A percentile compares a stretch with the other conserved stretches of the same genome.
Conservation (phyloP, 2,113 vertebrate species). For the Esox niger region DNA sequence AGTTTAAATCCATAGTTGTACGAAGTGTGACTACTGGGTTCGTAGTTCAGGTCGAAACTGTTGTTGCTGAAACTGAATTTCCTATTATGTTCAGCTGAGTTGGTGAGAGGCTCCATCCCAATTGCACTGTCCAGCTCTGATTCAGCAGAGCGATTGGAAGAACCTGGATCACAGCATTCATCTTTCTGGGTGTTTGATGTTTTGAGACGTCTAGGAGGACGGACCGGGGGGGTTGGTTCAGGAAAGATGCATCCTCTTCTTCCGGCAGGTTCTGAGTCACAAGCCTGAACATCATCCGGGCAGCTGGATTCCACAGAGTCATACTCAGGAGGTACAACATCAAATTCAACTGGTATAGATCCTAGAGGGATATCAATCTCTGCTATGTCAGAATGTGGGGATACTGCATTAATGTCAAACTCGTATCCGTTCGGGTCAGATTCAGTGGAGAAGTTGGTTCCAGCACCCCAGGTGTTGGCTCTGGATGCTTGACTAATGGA, state of each 20-base stretch:
- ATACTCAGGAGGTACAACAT: not conserved
- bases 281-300: not conserved
- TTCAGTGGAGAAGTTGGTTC: conserved; percentile 60
- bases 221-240: conserved; percentile 16
- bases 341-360: conserved; percentile 6
- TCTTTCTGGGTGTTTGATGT: not conserved
- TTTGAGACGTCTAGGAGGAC: too few species aligned
- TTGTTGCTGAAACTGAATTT: conserved; percentile 18
- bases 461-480: conserved; percentile 38
- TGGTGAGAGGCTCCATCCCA: conserved; percentile 10
- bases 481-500: conserved; percentile 59
- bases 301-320: conserved; percentile 32
- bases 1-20: conserved; percentile 72
- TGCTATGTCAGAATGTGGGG: conserved; percentile 55
- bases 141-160: not conserved
- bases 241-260: not conserved
- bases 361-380: conserved; percentile 39
- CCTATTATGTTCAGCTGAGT: conserved; percentile 25
- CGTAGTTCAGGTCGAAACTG: conserved; percentile 54
- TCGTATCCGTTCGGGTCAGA: conserved; percentile 67
- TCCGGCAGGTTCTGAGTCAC: not conserved
- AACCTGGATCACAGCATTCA: not conserved
- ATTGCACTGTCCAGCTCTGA: conserved; percentile 3
- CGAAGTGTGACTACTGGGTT: conserved; percentile 48
- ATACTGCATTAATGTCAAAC: conserved; percentile 47